These are phyloP conservation scores for Nannospalax galili DNA, from an alignment of 2,113 vertebrate genomes.

Conservation along the genomic window DNA sequence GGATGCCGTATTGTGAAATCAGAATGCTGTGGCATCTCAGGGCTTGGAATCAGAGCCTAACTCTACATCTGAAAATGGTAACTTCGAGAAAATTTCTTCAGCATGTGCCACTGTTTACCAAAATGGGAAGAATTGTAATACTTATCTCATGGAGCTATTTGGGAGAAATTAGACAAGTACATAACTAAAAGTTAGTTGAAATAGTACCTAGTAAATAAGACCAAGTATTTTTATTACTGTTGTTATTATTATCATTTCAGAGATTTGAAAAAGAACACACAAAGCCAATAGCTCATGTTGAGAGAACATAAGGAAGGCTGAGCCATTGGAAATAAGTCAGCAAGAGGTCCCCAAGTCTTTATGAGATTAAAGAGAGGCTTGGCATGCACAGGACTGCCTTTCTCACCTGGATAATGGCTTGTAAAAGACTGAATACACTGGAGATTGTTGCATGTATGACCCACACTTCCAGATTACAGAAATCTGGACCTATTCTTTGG, in stretches of 20 bases:
- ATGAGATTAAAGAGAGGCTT: neutral
- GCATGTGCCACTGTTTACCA: neutral
- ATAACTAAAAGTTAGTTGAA: slow-evolving; percentile 8
- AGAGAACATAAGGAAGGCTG: neutral
- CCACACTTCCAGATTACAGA: neutral
- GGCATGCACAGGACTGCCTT: neutral
- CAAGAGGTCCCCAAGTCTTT: neutral
- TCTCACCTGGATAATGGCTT: neutral
- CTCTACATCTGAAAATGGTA: neutral
- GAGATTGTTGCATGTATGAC: neutral
- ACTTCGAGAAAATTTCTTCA: neutral
- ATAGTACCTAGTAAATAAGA: neutral
- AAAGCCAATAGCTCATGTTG: neutral
- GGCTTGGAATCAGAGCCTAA: neutral
- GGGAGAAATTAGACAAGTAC: neutral
- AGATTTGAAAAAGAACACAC: neutral
- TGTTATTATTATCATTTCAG: neutral
- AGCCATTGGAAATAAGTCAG: neutral
- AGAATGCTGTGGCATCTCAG: neutral
- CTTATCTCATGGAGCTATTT: neutral
- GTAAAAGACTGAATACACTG: neutral
- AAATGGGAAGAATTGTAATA: neutral
- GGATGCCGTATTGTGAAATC: neutral
- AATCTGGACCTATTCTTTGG: neutral
- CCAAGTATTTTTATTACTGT: neutral